Conservation (phyloP, 2,113 vertebrate genomes). For the Cottus gobio region DNA sequence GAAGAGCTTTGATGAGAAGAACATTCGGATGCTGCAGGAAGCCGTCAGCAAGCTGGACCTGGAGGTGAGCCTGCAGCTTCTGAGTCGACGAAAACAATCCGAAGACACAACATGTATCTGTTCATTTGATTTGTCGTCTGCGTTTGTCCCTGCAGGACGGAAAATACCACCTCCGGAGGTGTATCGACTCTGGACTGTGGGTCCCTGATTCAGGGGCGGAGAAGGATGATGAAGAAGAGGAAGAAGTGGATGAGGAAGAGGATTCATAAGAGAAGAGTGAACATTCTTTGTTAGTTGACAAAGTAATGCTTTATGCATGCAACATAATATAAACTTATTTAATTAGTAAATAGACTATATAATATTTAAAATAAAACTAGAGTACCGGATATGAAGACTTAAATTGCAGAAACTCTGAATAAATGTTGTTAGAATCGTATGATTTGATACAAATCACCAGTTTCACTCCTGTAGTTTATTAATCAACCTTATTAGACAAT, state of each 20-base stretch:
- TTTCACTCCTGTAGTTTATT: too few relatives aligned
- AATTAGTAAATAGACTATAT: not conserved
- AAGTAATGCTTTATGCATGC: not conserved
- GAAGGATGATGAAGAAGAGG: constrained; percentile 16
- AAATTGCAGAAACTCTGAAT: not conserved
- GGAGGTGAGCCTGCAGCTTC: constrained; percentile 78
- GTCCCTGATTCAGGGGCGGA: constrained; percentile 83
- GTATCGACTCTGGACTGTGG: constrained; percentile 90
- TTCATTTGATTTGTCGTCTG: not conserved
- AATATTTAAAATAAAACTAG: not conserved
- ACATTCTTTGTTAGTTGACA: not conserved
- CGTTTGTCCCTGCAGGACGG: constrained; percentile 80
- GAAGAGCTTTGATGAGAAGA: constrained; percentile 91
- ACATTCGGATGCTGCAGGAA: constrained; percentile 89
- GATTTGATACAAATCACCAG: not conserved
- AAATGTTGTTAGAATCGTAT: not conserved
- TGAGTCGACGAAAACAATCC: not conserved
- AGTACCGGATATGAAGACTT: not conserved
- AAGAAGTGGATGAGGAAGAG: constrained; percentile 57
- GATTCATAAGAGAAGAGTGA: constrained; percentile 1
- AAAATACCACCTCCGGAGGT: constrained; percentile 86
- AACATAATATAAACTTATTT: not conserved
- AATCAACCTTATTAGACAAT: too few relatives aligned
- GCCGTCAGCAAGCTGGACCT: constrained; percentile 87
- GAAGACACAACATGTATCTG: not conserved